Conservation (phyloP, 2,797 vertebrate genomes). For the Chanos chanos region DNA sequence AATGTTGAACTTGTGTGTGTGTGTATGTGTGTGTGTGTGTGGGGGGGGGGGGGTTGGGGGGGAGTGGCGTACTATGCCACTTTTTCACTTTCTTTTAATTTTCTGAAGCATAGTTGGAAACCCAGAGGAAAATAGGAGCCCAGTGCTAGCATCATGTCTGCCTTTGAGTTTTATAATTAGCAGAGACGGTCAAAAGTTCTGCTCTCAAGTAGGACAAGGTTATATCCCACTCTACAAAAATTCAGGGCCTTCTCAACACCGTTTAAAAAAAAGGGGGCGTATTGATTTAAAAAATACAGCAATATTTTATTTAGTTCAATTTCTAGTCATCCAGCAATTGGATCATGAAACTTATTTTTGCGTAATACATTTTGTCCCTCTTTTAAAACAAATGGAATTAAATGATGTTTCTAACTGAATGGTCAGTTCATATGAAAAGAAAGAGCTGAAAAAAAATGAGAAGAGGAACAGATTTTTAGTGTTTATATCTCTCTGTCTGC, state of each 20-base stretch:
- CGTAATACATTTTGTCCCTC: too few relatives aligned
- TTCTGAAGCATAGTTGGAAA: slow-evolving; percentile 26
- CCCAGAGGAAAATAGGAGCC: slow-evolving; percentile 28
- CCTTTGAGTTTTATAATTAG: slow-evolving; percentile 44
- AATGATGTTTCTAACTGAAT: too few relatives aligned
- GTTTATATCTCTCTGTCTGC: background rate
- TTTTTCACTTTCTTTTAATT: background rate
- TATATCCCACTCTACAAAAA: slow-evolving; percentile 20
- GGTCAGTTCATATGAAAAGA: too few relatives aligned
- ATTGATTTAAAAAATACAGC: too few relatives aligned
- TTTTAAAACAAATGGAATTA: too few relatives aligned
- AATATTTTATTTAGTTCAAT: too few relatives aligned
- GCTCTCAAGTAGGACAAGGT: slow-evolving; percentile 45
- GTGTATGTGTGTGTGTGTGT: slow-evolving; percentile 5
- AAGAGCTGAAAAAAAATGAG: background rate
- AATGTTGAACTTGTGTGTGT: too few relatives aligned
- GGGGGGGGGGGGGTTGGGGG: background rate
- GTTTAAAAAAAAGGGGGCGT: too few relatives aligned
- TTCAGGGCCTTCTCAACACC: background rate
- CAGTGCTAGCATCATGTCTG: slow-evolving; percentile 1
- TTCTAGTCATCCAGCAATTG: too few relatives aligned
- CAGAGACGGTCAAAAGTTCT: slow-evolving; percentile 40
- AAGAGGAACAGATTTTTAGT: background rate
- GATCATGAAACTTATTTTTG: too few relatives aligned
- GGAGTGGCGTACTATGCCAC: background rate